Percentiles rank a stretch among this genome's conserved stretches.
Conservation (phyloP, 2,888 invertebrate genomes). For the Crepidodera aurea region DNA sequence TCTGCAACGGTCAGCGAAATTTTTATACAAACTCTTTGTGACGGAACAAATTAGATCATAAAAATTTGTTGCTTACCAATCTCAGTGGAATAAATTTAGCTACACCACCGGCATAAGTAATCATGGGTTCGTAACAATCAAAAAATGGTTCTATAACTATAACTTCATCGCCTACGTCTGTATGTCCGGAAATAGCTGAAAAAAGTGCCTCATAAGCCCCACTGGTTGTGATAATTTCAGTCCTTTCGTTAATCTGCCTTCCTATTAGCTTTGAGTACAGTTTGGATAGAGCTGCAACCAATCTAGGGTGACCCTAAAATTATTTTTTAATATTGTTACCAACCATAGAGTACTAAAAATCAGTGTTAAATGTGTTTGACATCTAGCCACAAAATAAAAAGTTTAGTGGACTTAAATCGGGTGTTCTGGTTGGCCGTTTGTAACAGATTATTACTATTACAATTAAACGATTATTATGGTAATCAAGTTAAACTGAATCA, state of each 20-base stretch:
- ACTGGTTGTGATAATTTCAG: conserved; percentile 85
- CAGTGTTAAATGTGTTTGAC: too few relatives aligned
- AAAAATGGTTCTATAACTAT: conserved; percentile 98
- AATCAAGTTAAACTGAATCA: too few relatives aligned
- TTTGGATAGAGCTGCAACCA: conserved; percentile 84
- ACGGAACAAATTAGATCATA: too few relatives aligned
- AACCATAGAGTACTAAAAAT: too few relatives aligned
- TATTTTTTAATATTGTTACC: too few relatives aligned
- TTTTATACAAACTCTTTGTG: too few relatives aligned
- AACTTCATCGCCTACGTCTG: conserved; percentile 87
- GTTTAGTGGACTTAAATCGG: too few relatives aligned
- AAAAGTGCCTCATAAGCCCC: conserved; percentile 97
- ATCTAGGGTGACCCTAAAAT: conserved; percentile 86
- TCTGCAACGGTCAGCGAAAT: too few relatives aligned
- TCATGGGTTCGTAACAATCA: conserved; percentile 97
- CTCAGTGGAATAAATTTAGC: conserved; percentile 87
- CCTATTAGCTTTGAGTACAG: conserved; percentile 83
- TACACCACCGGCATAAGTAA: conserved; percentile 84
- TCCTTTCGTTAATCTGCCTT: conserved; percentile 80
- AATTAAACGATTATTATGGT: too few relatives aligned
- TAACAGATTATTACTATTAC: too few relatives aligned
- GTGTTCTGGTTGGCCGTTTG: too few relatives aligned
- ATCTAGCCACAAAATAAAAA: too few relatives aligned
- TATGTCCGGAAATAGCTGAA: conserved; percentile 75
- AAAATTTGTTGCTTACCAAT: conserved; percentile 64